Evolutionary conservation across 2,797 vertebrate species (phyloP).

Genomic region (Eurystomus glaucurus): DNA sequence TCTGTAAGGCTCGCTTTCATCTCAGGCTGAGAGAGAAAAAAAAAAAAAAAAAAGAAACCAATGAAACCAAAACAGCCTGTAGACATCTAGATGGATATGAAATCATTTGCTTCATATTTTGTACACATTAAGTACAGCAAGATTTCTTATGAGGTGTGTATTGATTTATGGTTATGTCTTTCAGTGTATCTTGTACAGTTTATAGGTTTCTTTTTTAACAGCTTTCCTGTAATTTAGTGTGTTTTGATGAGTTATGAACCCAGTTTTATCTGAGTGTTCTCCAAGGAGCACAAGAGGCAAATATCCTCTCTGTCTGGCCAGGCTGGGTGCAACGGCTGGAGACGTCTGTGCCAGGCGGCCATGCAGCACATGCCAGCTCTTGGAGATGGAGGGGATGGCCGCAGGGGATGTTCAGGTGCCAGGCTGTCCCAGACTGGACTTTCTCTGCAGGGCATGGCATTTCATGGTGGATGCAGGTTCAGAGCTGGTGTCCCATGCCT

Average conservation of each 20-base stretch:
- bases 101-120: slow-evolving; percentile 60
- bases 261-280: slow-evolving; percentile 56
- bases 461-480: neutral
- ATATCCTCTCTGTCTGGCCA: neutral
- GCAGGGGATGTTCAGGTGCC: fast-evolving
- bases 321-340: neutral
- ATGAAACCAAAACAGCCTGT: neutral
- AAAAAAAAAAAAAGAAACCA: too few species aligned
- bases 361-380: fast-evolving
- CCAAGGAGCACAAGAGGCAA: neutral
- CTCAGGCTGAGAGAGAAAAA: neutral
- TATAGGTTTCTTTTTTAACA: slow-evolving; percentile 45
- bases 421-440: fast-evolving
- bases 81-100: slow-evolving; percentile 12
- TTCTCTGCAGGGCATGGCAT: neutral
- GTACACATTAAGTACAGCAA: slow-evolving; percentile 25
- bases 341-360: fast-evolving
- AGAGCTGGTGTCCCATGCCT: fast-evolving
- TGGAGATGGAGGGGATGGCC: fast-evolving
- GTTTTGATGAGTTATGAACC: slow-evolving; percentile 46
- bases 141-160: slow-evolving; percentile 55
- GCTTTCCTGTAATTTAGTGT: slow-evolving; percentile 49
- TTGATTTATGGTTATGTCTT: slow-evolving; percentile 31
- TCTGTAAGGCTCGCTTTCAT: slow-evolving; percentile 42
- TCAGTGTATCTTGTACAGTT: slow-evolving; percentile 35